Conservation (phyloP, 2,888 invertebrate species). For the Pseudolycoriella hygida region DNA sequence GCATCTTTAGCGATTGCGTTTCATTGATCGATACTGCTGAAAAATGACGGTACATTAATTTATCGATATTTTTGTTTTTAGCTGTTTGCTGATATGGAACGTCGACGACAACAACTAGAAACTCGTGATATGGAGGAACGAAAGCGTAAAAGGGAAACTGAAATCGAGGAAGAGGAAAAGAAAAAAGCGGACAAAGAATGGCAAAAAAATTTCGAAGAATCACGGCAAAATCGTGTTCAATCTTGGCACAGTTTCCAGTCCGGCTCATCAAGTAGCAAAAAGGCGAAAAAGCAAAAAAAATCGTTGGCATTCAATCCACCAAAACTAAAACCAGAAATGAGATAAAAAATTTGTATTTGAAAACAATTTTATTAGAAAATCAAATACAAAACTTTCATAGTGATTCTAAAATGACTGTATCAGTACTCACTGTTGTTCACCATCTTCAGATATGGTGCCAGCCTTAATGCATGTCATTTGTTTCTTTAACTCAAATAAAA, state of each 20-base stretch:
- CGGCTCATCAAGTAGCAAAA: constrained; percentile 39
- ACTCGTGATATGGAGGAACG: constrained; percentile 83
- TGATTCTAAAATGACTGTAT: too few species aligned
- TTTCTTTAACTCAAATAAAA: constrained; percentile 67
- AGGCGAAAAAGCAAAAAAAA: constrained; percentile 64
- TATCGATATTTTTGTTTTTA: constrained; percentile 13
- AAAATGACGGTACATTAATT: too few species aligned
- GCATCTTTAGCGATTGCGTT: too few species aligned
- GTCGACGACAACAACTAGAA: constrained; percentile 73
- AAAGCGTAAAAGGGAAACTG: constrained; percentile 83
- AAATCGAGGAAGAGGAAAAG: constrained; percentile 83
- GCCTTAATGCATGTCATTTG: too few species aligned
- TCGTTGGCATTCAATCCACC: constrained; percentile 68
- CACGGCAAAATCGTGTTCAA: constrained; percentile 75
- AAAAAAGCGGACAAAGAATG: constrained; percentile 84
- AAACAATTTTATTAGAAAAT: too few species aligned
- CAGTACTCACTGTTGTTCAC: too few species aligned
- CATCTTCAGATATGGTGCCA: too few species aligned
- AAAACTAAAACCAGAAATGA: constrained; percentile 82
- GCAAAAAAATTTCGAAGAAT: constrained; percentile 98
- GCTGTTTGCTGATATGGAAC: constrained; percentile 85
- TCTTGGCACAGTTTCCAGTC: constrained; percentile 88
- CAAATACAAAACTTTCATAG: too few species aligned
- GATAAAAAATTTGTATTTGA: constrained; percentile 35
- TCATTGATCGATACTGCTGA: too few species aligned